Evolutionary conservation across 2,797 vertebrate species (phyloP).

Genomic region (Pagetopsis macropterus): DNA sequence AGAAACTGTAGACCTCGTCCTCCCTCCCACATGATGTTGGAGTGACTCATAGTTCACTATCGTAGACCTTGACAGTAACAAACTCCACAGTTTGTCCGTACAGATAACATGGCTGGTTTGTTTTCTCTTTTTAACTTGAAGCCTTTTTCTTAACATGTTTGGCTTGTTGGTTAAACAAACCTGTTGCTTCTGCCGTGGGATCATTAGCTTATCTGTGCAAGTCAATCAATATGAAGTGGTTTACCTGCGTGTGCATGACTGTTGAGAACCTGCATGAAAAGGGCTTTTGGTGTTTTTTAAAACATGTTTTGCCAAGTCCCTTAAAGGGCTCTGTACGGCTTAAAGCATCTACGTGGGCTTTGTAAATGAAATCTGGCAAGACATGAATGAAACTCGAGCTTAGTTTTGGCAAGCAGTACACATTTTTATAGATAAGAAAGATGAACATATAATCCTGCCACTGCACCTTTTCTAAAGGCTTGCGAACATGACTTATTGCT

Average conservation of each 20-base stretch:
- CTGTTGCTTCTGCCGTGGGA: constrained; percentile 20
- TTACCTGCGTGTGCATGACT: neutral
- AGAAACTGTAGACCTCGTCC: constrained; percentile 60
- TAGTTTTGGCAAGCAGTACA: constrained; percentile 52
- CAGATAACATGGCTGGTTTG: constrained; percentile 39
- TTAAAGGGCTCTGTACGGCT: constrained; percentile 47
- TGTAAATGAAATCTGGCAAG: constrained; percentile 66
- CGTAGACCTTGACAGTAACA: constrained; percentile 59
- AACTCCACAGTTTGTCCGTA: constrained; percentile 45
- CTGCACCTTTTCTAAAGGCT: constrained; percentile 56
- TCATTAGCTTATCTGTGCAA: constrained; percentile 21
- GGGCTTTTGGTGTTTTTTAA: constrained; percentile 41
- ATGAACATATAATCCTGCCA: constrained; percentile 64
- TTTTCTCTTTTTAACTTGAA: constrained; percentile 19
- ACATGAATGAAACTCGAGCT: constrained; percentile 66
- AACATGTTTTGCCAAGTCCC: constrained; percentile 26
- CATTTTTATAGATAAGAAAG: constrained; percentile 61
- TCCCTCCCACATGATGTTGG: constrained; percentile 66
- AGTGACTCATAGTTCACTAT: constrained; percentile 80
- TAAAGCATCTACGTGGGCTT: constrained; percentile 47
- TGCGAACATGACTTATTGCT: constrained; percentile 62
- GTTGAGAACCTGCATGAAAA: constrained; percentile 23
- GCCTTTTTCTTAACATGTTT: constrained; percentile 42
- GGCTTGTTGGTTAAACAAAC: constrained; percentile 8
- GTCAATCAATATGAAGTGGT: constrained; percentile 31